Evolutionary conservation across 2,113 vertebrate genomes (phyloP), one percentile per base, ranked within the genome.

Genomic region (Nannobrachium achirus): DNA sequence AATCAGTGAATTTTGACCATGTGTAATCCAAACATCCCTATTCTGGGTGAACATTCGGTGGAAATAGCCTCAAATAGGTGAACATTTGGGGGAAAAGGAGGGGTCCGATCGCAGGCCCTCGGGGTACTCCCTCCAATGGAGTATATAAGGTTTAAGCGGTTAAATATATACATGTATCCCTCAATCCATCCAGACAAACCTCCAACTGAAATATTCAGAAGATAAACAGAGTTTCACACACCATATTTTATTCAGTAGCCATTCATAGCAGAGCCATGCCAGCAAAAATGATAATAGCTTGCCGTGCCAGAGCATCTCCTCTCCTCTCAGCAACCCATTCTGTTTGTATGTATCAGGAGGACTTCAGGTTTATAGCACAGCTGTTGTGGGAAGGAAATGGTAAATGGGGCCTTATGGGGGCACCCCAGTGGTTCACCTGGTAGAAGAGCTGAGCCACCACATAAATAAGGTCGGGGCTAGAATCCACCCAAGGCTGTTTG

Each of bases 331-430:
- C 18, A 16, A n/a, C 50, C 51, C 20, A 19, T 10, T 19, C 10
- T 25, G 18, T 6, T 50, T 50, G 38, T 72, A 68, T 46, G 8
- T 56, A 60, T 65, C 42, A 52, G 56, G 45, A 48, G 25, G 25
- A 33, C 25, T 33, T 33, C 25, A 33, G 25, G 25, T 33, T 33
- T 33, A 33, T 33, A 33, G 25, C 25, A 4, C 25, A 33, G 25
- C 6, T 33, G 25, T 33, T 33, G 25, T 33, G 25, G 25, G 25
- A 33, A 33, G 25, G 25, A 4, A 33, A 33, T 33, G 25, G 25
- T 33, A 33, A 33, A 33, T 5, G 25, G n/a, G n/a, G n/a, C n/a
- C n/a, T n/a, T n/a, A n/a, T n/a, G n/a, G 25, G 25, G 25, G 25
- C 2, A 2, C 25, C 25, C 25, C 25, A 33, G 25, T 33, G 25